Conservation (phyloP, 2,797 vertebrate genomes). For the Podarcis lilfordi region DNA sequence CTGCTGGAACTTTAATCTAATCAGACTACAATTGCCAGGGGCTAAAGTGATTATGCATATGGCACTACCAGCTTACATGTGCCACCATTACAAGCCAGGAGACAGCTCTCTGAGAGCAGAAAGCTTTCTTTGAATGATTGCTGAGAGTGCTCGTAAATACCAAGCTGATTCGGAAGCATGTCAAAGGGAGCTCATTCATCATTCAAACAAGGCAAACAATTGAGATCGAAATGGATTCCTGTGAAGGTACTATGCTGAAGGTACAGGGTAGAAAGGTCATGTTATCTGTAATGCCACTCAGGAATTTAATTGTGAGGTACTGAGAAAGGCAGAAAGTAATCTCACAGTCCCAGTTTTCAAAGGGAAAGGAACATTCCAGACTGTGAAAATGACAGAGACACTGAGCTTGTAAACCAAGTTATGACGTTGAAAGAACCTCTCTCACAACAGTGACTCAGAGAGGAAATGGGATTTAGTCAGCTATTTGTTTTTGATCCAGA, state of each 20-base stretch:
- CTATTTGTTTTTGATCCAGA: background rate
- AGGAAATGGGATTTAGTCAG: background rate
- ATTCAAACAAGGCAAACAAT: background rate
- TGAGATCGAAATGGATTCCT: background rate
- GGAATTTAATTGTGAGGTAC: background rate
- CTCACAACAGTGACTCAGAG: background rate
- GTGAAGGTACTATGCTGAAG: background rate
- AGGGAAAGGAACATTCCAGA: background rate
- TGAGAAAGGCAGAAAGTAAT: background rate
- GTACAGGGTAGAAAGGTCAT: background rate
- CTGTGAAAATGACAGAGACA: background rate
- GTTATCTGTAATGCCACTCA: background rate
- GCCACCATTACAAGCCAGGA: background rate
- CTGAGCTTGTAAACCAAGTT: background rate
- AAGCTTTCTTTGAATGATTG: background rate
- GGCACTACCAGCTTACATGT: background rate
- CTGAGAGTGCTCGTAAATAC: background rate
- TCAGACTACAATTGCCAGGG: background rate
- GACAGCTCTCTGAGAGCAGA: background rate
- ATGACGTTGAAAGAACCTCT: background rate
- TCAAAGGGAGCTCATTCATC: background rate
- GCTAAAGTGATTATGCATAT: background rate
- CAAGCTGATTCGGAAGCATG: background rate
- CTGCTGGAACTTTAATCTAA: background rate
- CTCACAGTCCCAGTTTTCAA: background rate